Conservation (phyloP, 2,797 vertebrate genomes). For the Poecilia velifera region DNA sequence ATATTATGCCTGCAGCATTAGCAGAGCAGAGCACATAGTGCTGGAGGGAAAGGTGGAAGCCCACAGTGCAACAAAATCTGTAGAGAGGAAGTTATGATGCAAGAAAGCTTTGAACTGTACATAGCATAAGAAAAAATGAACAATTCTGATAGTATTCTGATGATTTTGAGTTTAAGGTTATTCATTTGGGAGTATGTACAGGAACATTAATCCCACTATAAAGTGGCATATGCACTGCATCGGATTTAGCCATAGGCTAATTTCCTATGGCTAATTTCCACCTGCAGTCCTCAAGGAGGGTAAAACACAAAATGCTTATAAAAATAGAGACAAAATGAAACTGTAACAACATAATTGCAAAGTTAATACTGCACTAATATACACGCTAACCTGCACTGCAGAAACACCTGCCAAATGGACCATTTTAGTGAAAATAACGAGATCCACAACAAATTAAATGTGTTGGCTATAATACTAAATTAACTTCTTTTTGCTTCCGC, state of each 20-base stretch:
- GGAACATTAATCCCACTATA: neutral
- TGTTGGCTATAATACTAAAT: no score
- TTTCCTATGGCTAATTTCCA: neutral
- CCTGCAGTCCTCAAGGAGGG: neutral
- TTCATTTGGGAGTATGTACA: neutral
- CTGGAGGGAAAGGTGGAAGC: neutral
- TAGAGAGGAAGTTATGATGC: neutral
- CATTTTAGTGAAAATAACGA: no score
- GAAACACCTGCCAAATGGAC: no score
- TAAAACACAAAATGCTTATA: neutral
- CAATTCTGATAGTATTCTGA: neutral
- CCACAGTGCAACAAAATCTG: neutral
- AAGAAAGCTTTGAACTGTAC: neutral
- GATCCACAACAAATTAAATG: no score
- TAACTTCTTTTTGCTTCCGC: no score
- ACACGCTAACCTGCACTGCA: no score
- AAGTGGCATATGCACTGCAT: neutral
- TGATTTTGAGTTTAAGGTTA: neutral
- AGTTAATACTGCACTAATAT: neutral
- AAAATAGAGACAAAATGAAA: neutral
- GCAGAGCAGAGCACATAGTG: neutral
- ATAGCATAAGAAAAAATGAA: neutral
- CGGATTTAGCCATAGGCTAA: neutral
- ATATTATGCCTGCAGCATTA: constrained; percentile 3
- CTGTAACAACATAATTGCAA: neutral